Evolutionary conservation across 2,797 vertebrate species (phyloP).

Genomic region (Argentina silus): DNA sequence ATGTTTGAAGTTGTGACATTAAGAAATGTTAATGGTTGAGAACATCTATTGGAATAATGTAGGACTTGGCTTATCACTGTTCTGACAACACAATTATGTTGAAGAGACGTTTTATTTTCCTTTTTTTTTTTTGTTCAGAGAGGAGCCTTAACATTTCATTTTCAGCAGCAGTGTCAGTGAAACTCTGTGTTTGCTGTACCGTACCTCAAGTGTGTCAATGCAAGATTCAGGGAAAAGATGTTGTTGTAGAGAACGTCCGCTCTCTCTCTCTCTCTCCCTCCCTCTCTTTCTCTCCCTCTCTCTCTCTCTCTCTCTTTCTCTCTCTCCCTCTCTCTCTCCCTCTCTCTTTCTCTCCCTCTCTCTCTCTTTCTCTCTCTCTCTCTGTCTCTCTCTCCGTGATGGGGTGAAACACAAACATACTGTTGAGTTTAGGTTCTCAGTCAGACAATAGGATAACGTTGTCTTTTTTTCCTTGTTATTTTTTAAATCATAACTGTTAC

Average conservation of each 20-base stretch:
- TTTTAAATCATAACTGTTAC: slow-evolving; percentile 71
- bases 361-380: slow-evolving; percentile 38
- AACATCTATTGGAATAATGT: slow-evolving; percentile 64
- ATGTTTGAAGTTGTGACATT: slow-evolving; percentile 68
- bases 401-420: slow-evolving; percentile 45
- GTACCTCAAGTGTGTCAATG: slow-evolving; percentile 67
- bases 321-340: slow-evolving; percentile 37
- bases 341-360: slow-evolving; percentile 48
- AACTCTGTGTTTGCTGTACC: slow-evolving; percentile 60
- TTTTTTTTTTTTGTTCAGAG: slow-evolving; percentile 48
- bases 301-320: slow-evolving; percentile 51
- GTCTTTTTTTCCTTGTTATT: slow-evolving; percentile 42
- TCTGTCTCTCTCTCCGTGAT: slow-evolving; percentile 37
- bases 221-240: slow-evolving; percentile 72
- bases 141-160: slow-evolving; percentile 72
- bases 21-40: slow-evolving; percentile 67
- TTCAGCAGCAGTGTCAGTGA: slow-evolving; percentile 62
- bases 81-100: slow-evolving; percentile 38
- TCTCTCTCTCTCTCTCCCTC: slow-evolving; percentile 60
- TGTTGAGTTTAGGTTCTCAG: slow-evolving; percentile 58
- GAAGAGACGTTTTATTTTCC: slow-evolving; percentile 38
- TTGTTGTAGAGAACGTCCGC: slow-evolving; percentile 50
- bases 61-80: slow-evolving; percentile 64
- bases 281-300: too few species aligned
- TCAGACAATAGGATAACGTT: slow-evolving; percentile 40